Base-by-base conservation (phyloP, 2,113 vertebrate genomes). In the Cyrtonyx montezumae region DNA sequence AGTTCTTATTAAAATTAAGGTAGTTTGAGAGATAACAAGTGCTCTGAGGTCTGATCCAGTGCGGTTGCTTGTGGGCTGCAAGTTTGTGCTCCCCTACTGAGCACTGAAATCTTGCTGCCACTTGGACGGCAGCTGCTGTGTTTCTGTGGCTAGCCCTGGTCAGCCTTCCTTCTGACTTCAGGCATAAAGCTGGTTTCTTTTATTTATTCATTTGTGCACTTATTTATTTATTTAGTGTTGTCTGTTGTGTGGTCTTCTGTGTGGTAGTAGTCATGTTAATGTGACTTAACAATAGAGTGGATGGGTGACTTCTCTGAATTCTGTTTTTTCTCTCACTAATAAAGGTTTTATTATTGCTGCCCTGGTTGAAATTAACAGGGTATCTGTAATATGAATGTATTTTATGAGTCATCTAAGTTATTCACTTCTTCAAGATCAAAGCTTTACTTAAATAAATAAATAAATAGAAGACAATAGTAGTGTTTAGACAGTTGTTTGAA, bases 71-170 rank as follows among this genome's bases (percentile, higher is more conserved):
- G 15, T 22, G 26, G 26, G 36, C 26, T 69, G 9, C 9, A 59
- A 76, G 28, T 5, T 40, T 74, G 53, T 49, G 58, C 40, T 78
- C 77, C 16, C 34, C 43, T 73, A 6, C 58, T 37, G 79, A 80
- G 68, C 45, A 5, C 53, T 32, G 46, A 56, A 11, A 67, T 58
- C 58, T 53, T 62, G n/a, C 70, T 77, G 46, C 46, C 46, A 11
- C 1, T 0, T 20, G 69, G 8, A 30, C 1, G 4, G 49, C 69
- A 71, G 46, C 74, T 32, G 37, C 88, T 8, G 37, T 28, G 0
- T 25, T 46, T 30, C 49, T 82, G 34, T 65, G 22, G 22, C 11
- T 26, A 30, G 30, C 30, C 58, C n/a, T 46, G 63, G 26, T 58
- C 56, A 46, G 13, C 28, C 37, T 42, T 53, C 32, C 25, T 18